These are phyloP conservation scores for Miniopterus natalensis DNA, from an alignment of 2,113 vertebrate genomes.

Conservation along the genomic window DNA sequence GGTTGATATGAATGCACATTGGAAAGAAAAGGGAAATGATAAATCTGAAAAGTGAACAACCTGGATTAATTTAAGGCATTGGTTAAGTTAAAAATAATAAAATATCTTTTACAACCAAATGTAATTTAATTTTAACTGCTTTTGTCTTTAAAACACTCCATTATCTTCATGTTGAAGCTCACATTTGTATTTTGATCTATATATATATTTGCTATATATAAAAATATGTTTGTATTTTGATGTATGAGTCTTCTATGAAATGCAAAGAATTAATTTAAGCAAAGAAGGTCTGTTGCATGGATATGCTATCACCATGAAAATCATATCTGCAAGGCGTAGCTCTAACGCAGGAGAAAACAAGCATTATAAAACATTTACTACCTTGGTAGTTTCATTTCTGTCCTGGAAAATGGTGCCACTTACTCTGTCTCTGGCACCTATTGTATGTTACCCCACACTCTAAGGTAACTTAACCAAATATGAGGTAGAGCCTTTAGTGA, in stretches of 20 bases:
- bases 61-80: background rate
- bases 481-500: background rate
- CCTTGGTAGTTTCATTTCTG: background rate
- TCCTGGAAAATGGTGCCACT: background rate
- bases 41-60: background rate
- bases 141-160: background rate
- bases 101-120: background rate
- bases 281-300: background rate
- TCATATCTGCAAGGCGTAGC: background rate
- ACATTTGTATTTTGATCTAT: background rate
- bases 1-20: background rate
- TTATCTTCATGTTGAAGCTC: background rate
- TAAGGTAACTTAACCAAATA: background rate
- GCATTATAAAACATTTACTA: background rate
- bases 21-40: background rate
- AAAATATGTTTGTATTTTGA: background rate
- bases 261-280: background rate
- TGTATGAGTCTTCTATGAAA: background rate
- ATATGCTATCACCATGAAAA: background rate
- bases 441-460: background rate
- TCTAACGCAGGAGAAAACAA: background rate
- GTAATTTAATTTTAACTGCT: background rate
- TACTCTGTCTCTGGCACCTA: background rate
- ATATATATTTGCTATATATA: background rate
- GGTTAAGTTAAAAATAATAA: conserved; percentile 43